A percentile compares a stretch with the other conserved stretches of the same genome.
Conservation (phyloP, 2,888 invertebrate genomes). For the Lithodes maja region DNA sequence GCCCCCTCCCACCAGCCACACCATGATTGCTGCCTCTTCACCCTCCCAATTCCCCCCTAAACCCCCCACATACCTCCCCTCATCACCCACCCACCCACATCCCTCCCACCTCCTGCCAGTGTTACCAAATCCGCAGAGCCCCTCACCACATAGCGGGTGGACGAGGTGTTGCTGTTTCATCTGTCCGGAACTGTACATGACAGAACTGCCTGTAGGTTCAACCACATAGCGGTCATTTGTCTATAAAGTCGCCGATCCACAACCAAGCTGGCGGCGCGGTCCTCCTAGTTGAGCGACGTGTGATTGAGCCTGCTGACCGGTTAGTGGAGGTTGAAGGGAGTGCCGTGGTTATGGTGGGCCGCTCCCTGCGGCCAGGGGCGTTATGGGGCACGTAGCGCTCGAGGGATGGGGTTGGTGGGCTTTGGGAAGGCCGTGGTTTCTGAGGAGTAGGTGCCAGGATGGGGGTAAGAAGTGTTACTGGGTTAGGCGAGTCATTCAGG, state of each 20-base stretch:
- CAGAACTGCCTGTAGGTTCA: background rate
- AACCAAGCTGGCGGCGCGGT: background rate
- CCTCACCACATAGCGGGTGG: no score
- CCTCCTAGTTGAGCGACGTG: background rate
- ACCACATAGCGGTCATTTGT: background rate
- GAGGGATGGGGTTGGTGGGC: constrained; percentile 11
- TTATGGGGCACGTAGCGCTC: background rate
- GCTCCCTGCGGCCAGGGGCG: background rate
- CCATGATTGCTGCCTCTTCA: no score
- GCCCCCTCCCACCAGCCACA: no score
- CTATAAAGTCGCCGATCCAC: background rate
- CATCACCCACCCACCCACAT: no score
- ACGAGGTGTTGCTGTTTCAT: no score
- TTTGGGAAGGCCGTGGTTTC: constrained; percentile 9
- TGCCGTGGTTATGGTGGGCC: background rate
- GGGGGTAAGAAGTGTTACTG: no score
- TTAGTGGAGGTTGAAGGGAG: background rate
- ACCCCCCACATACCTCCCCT: no score
- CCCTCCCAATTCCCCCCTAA: no score
- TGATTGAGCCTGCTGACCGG: background rate
- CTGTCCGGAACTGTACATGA: no score
- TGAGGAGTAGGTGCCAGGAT: background rate
- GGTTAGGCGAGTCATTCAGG: no score
- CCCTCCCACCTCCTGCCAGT: no score
- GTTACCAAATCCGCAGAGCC: no score